phyloP scores from a whole-genome alignment of 2,888 invertebrate species.

The Junonia oenone region DNA sequence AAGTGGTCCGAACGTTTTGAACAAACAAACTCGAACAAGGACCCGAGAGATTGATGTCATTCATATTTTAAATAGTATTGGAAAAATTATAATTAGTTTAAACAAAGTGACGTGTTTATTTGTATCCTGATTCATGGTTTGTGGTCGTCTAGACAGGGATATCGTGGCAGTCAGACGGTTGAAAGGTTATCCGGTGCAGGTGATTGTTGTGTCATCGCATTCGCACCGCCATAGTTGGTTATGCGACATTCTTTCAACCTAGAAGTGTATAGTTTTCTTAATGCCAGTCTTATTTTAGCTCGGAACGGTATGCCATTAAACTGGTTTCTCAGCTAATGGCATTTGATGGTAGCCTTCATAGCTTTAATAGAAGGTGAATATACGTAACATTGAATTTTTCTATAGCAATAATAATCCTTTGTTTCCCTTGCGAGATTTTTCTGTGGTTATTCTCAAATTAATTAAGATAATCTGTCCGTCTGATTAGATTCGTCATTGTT shows the following conservation, averaged over 20 bases:
- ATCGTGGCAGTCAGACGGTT: slow-evolving; percentile 11
- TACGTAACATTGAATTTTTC: slow-evolving; percentile 24
- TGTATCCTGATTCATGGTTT: slow-evolving; percentile 27
- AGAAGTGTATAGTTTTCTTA: slow-evolving; percentile 22
- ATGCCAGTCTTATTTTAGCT: slow-evolving; percentile 28
- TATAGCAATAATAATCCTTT: slow-evolving; percentile 6
- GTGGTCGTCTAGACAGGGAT: slow-evolving; percentile 20
- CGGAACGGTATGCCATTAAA: slow-evolving; percentile 23
- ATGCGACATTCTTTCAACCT: slow-evolving; percentile 31
- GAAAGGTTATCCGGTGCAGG: slow-evolving; percentile 30
- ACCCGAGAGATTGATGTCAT: slow-evolving; percentile 24
- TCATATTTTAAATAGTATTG: slow-evolving; percentile 19
- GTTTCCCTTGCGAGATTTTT: neutral
- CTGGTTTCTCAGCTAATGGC: slow-evolving; percentile 24
- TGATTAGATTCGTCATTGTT: neutral
- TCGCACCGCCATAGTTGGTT: slow-evolving; percentile 27
- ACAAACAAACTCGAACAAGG: neutral
- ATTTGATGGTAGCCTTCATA: slow-evolving; percentile 28
- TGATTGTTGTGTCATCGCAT: slow-evolving; percentile 31
- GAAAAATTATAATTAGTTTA: slow-evolving; percentile 24
- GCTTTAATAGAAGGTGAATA: slow-evolving; percentile 14
- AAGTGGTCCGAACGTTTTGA: slow-evolving; percentile 16
- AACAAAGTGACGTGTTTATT: slow-evolving; percentile 21
- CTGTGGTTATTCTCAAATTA: slow-evolving; percentile 10
- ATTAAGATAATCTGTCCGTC: neutral